Evolutionary conservation across 2,797 vertebrate genomes (phyloP).

Genomic region (Dendrocincla tyrannina): DNA sequence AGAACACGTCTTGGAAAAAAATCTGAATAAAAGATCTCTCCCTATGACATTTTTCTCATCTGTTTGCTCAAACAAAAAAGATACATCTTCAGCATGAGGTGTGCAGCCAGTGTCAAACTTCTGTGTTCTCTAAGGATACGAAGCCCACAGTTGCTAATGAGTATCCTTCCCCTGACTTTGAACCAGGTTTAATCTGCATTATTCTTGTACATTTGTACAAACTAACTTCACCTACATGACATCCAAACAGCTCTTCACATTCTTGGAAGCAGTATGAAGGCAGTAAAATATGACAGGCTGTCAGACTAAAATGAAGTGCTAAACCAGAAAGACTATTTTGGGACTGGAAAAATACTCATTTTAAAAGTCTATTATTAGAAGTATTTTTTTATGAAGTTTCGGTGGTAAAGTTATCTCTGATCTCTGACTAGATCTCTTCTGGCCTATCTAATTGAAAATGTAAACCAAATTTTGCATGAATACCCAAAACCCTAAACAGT

Average conservation of each 20-base stretch:
- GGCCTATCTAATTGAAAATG: conserved; percentile 7
- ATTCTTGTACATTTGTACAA: conserved; percentile 16
- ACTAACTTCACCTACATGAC: conserved; percentile 57
- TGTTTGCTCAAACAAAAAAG: not conserved
- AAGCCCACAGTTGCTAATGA: not conserved
- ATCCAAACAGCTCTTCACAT: conserved; percentile 40
- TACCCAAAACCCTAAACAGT: not conserved
- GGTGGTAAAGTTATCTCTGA: conserved; percentile 21
- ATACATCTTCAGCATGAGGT: not conserved
- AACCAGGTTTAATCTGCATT: not conserved
- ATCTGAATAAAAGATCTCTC: not conserved
- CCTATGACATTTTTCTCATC: not conserved
- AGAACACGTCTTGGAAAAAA: not conserved
- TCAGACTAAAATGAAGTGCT: conserved; percentile 61
- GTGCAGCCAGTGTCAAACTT: rapidly evolving
- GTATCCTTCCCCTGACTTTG: conserved; percentile 3
- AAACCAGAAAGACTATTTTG: conserved; percentile 64
- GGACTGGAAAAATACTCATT: conserved; percentile 60
- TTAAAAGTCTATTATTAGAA: conserved; percentile 52
- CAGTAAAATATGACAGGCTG: conserved; percentile 61
- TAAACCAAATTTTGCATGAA: conserved; percentile 19
- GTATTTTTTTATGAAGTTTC: conserved; percentile 44
- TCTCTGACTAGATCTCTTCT: not conserved
- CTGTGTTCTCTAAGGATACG: not conserved
- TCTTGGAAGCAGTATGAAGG: conserved; percentile 52